Percentiles rank a stretch among this genome's conserved stretches.
phyloP scores from a whole-genome alignment of 2,797 vertebrate species.

The Enteromius anoplus region DNA sequence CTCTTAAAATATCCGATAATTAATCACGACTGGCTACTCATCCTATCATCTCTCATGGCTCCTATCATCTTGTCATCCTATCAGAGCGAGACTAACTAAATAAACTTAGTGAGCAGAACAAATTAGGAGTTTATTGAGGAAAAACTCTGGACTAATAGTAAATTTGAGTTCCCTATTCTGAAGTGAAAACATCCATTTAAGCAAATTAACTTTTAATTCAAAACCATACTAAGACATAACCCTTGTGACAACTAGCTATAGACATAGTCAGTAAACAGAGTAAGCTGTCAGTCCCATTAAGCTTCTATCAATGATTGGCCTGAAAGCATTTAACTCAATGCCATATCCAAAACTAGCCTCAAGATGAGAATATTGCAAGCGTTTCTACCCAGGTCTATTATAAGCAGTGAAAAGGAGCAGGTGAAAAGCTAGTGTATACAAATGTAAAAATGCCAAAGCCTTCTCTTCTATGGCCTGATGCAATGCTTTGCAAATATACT shows the following conservation, averaged over 20 bases:
- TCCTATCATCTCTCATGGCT: too few species aligned
- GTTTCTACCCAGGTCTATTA: neutral
- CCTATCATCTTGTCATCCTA: too few species aligned
- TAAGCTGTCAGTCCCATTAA: neutral
- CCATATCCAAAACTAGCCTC: neutral
- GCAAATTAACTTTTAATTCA: neutral
- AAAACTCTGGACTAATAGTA: neutral
- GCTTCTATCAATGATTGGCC: neutral
- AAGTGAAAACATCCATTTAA: neutral
- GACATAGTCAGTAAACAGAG: neutral
- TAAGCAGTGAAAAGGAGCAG: neutral
- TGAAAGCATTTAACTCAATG: neutral
- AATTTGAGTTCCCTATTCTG: neutral
- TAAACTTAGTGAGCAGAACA: neutral
- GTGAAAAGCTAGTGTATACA: neutral
- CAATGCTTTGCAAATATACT: constrained; percentile 63
- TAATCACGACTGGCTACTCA: too few species aligned
- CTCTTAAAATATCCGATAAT: too few species aligned
- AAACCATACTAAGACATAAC: neutral
- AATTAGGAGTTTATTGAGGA: neutral
- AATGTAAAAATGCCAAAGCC: neutral
- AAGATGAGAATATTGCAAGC: neutral
- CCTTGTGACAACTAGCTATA: neutral
- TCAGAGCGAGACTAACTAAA: neutral
- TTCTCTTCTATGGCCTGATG: constrained; percentile 17